Conservation (phyloP, 2,797 vertebrate species). For the Zenarchopterus dispar region DNA sequence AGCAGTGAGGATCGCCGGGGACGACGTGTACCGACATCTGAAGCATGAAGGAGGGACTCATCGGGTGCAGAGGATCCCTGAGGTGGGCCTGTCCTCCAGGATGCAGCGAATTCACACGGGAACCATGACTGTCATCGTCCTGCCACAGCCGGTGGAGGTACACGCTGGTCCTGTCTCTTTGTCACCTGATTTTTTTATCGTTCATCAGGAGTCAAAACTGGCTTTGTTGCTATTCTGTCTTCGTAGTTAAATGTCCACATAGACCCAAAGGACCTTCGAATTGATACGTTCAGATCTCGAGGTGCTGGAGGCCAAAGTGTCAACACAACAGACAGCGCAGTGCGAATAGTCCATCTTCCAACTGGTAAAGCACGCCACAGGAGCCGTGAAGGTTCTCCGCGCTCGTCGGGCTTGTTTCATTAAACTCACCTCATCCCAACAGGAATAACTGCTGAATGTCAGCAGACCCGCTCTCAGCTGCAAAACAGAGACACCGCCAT, state of each 20-base stretch:
- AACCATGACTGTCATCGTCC: conserved; percentile 93
- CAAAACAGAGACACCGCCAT: conserved; percentile 90
- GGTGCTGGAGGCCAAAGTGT: conserved; percentile 95
- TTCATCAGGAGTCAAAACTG: neutral
- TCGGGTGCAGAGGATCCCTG: conserved; percentile 93
- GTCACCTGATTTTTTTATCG: no score
- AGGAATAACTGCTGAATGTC: conserved; percentile 90
- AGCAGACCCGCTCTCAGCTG: conserved; percentile 93
- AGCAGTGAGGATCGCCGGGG: conserved; percentile 86
- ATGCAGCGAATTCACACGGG: conserved; percentile 98
- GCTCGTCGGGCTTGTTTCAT: neutral
- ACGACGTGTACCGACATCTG: conserved; percentile 86
- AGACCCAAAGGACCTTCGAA: conserved; percentile 87
- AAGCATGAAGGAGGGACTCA: conserved; percentile 94
- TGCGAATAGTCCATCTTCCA: conserved; percentile 91
- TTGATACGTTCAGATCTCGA: conserved; percentile 92
- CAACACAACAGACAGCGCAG: conserved; percentile 95
- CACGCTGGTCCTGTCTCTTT: neutral
- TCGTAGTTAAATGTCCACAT: conserved; percentile 88
- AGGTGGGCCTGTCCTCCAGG: conserved; percentile 91
- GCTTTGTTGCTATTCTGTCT: neutral
- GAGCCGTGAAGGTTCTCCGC: neutral
- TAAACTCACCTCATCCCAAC: neutral
- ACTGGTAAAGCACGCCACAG: conserved; percentile 78
- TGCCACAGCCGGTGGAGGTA: conserved; percentile 91